Conservation (phyloP, 2,113 vertebrate species). For the Carassius carassius region DNA sequence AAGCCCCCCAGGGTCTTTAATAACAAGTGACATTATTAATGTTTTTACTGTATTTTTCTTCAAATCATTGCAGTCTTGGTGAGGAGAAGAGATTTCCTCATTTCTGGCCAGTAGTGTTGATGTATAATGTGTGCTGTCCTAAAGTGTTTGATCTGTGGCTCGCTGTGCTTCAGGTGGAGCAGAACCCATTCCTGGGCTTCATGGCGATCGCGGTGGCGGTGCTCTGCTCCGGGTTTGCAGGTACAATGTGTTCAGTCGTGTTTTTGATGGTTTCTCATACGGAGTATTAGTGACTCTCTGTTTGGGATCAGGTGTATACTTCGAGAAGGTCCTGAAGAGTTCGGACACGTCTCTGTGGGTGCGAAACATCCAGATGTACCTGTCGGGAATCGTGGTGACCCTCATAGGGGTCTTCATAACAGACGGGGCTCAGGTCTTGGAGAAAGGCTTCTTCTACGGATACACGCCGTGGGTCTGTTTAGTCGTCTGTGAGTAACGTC, state of each 20-base stretch:
- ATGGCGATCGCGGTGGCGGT: conserved; percentile 88
- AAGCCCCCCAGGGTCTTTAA: no score
- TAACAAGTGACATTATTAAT: no score
- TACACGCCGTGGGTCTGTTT: conserved; percentile 90
- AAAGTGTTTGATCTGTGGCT: no score
- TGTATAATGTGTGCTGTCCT: no score
- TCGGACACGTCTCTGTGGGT: conserved; percentile 98
- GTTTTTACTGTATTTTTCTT: no score
- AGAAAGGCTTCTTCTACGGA: conserved; percentile 95
- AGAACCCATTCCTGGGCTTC: conserved; percentile 88
- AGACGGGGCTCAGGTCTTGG: conserved; percentile 82
- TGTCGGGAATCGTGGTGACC: conserved; percentile 91
- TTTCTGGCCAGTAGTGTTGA: no score
- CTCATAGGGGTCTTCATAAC: conserved; percentile 81
- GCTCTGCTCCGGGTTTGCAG: conserved; percentile 97
- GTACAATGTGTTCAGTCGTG: conserved; percentile 65
- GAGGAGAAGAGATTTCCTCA: no score
- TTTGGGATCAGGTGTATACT: conserved; percentile 86
- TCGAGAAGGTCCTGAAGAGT: conserved; percentile 98
- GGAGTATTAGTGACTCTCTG: background rate
- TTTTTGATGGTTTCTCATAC: background rate
- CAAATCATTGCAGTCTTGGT: no score
- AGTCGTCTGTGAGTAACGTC: conserved; percentile 86
- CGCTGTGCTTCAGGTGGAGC: conserved; percentile 80
- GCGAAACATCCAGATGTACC: conserved; percentile 98